Evolutionary conservation across 2,888 invertebrate genomes (phyloP), one percentile per base, ranked within the genome.

Genomic region (Campaea margaritaria): DNA sequence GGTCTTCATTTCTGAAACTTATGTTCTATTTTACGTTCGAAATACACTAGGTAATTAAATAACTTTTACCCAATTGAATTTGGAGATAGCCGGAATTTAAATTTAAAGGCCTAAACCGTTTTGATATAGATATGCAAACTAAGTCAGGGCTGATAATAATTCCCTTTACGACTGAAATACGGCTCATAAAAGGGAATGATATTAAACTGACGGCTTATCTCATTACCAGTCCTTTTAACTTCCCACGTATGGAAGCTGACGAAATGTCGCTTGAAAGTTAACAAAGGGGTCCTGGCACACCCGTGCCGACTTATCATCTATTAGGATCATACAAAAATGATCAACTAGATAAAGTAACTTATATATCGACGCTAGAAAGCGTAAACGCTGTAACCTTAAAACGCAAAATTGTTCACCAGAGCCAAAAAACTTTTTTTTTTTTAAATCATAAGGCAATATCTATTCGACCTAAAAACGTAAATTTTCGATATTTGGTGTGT

Each of bases 201-300:
- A 28, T 42, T 50, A 43, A 59, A 50, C 11, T 59, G 49, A 34
- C n/a, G 36, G 59, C 48, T 41, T 50, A 49, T 45, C 49, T 45
- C 34, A 27, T 51, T 51, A 58, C 15, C 16, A 53, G 46, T 54
- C 41, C 49, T 44, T 51, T 59, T 34, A 39, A 49, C 59, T 42
- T 31, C 59, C 58, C 47, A 52, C 58, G 52, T 10, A 3, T 7
- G 12, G 14, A 36, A 9, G 5, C 44, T 44, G 21, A 13, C 12
- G 27, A 51, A 58, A 51, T 38, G 34, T 21, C 47, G 3, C 27
- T 38, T 50, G 31, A 14, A 42, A 47, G 44, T 49, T 48, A 3
- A 27, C 11, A 9, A 48, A 48, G 16, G 21, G 38, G 1, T 21
- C 1, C 31, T 48, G 28, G n/a, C 44, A 44, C n/a, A 28, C 10